phyloP scores from a whole-genome alignment of 2,888 invertebrate species.

The Leptinotarsa peninsularis region DNA sequence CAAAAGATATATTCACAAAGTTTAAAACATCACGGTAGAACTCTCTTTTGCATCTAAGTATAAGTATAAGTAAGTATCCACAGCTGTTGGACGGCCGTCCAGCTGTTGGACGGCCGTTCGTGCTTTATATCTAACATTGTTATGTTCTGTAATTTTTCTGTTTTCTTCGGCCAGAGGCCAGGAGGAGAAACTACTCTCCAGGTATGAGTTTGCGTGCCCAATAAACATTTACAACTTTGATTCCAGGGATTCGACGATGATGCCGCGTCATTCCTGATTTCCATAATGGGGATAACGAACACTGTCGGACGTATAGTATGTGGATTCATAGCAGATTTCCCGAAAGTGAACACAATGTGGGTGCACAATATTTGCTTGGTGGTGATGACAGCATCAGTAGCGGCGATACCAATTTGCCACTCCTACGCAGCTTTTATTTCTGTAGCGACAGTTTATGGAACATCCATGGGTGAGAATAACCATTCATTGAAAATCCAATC shows the following conservation, averaged over 20 bases:
- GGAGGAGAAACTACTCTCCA: too few species aligned
- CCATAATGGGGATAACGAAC: slow-evolving; percentile 93
- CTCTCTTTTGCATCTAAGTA: too few species aligned
- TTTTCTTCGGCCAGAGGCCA: too few species aligned
- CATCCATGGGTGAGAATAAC: slow-evolving; percentile 84
- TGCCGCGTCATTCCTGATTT: slow-evolving; percentile 81
- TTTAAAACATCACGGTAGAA: too few species aligned
- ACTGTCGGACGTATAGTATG: slow-evolving; percentile 90
- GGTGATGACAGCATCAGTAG: slow-evolving; percentile 87
- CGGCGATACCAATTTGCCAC: slow-evolving; percentile 84
- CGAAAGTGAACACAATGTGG: slow-evolving; percentile 89
- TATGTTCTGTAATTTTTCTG: too few species aligned
- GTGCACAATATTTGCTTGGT: slow-evolving; percentile 94
- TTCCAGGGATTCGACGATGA: slow-evolving; percentile 78
- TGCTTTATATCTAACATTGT: too few species aligned
- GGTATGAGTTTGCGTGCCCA: too few species aligned
- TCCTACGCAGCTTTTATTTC: slow-evolving; percentile 81
- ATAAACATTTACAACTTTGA: background rate
- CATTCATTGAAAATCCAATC: background rate
- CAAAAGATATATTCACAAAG: too few species aligned
- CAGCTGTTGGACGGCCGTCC: too few species aligned
- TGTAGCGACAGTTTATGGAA: slow-evolving; percentile 89
- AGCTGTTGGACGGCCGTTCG: too few species aligned
- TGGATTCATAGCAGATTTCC: slow-evolving; percentile 92
- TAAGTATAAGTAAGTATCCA: too few species aligned